phyloP scores from a whole-genome alignment of 2,888 invertebrate species.

The Oeneis ivallda region DNA sequence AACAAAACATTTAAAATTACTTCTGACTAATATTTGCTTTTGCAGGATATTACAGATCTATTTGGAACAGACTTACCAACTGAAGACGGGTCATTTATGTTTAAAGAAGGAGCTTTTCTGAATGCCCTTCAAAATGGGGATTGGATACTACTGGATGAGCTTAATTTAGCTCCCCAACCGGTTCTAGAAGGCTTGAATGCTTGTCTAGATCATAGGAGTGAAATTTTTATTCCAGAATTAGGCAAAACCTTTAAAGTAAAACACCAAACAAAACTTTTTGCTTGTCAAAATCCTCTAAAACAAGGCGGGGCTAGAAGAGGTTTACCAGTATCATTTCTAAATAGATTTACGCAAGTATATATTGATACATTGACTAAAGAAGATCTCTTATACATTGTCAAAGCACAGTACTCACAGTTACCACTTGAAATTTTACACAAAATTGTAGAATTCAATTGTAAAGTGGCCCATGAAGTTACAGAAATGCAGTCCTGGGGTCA shows the following conservation, averaged over 20 bases:
- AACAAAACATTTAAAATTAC: background rate
- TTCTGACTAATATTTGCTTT: constrained; percentile 34
- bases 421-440: constrained; percentile 82
- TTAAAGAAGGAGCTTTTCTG: constrained; percentile 97
- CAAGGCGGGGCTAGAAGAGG: constrained; percentile 98
- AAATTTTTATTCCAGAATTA: constrained; percentile 97
- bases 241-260: constrained; percentile 91
- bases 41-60: constrained; percentile 95
- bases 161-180: constrained; percentile 98
- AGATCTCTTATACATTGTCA: constrained; percentile 86
- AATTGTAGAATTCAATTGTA: constrained; percentile 91
- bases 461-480: constrained; percentile 84
- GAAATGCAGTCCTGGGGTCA: constrained; percentile 86
- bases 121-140: constrained; percentile 95
- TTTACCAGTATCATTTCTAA: constrained; percentile 97
- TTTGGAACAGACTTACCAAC: constrained; percentile 99
- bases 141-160: constrained; percentile 98
- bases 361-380: constrained; percentile 83
- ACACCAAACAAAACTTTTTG: constrained; percentile 92
- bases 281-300: constrained; percentile 97
- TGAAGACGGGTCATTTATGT: constrained; percentile 96
- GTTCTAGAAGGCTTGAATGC: constrained; percentile 99
- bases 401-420: constrained; percentile 84
- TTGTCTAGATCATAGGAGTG: constrained; percentile 98
- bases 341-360: constrained; percentile 96